Evolutionary conservation across 2,888 invertebrate genomes (phyloP), one percentile per base, ranked within the genome.

Genomic region (Drosophila monieri): DNA sequence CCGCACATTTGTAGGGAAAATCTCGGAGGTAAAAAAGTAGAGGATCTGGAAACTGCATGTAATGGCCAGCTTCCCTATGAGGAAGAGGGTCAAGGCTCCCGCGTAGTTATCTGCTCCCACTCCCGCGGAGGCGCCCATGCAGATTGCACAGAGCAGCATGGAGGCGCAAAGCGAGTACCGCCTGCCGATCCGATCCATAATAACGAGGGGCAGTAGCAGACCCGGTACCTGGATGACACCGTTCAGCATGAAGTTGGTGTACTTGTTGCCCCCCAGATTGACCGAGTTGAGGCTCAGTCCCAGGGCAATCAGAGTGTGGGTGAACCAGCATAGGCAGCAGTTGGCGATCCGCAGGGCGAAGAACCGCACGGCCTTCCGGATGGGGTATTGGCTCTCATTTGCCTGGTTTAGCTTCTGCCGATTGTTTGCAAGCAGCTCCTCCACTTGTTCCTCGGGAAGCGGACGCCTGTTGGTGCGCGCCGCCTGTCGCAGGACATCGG

Each of bases 281-380:
- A 96, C 95, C 0, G 96, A 94, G 90, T 95, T 96, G 52, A 97
- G 92, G 0, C 95, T 95, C 47, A 97, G 90, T 0, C 96, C 96
- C 84, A 96, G 95, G 86, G 95, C 96, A n/a, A 96, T 94, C 74
- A 96, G 94, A 0, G 95, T 95, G 78, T 95, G 94, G 0, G 96
- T 94, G 23, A 95, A 94, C 96, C 96, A 96, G 92, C 95, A 95
- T 74, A 95, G 94, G 18, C 95, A 94, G 78, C 95, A 95, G 51
- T 94, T 94, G 2, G 93, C 53, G 47, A 91, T 81, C 35, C 91
- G 78, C 73, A 86, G 77, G 21, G 83, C 66, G 23, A 91, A 85
- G 44, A 78, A 71, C n/a, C 62, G 74, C 3, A 84, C 65, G 0
- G 89, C 81, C 48, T 73, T 62, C 73, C 49, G 72, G 3, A 90